phyloP scores from a whole-genome alignment of 2,888 invertebrate genomes.

The Lobophora halterata region DNA sequence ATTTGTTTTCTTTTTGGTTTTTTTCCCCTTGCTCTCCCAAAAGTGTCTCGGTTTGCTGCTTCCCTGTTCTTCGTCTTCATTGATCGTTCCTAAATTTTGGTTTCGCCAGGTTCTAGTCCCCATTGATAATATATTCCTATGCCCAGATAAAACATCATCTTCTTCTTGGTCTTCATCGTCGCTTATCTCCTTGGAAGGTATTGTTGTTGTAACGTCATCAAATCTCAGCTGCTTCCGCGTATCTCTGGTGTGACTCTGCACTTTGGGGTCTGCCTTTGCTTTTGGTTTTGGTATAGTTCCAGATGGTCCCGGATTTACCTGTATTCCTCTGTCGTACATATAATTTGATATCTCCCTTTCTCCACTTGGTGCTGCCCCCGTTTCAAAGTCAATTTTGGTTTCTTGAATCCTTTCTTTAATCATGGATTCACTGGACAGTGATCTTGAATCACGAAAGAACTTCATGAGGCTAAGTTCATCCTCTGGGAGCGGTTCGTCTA shows the following conservation, averaged over 20 bases:
- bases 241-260: neutral
- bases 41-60: conserved; percentile 45
- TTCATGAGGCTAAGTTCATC: conserved; percentile 53
- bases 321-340: conserved; percentile 25
- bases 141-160: conserved; percentile 4
- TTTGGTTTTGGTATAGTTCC: neutral
- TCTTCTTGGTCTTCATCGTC: conserved; percentile 23
- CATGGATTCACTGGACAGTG: conserved; percentile 27
- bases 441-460: conserved; percentile 42
- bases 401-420: conserved; percentile 6
- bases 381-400: conserved; percentile 5
- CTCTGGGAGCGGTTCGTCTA: conserved; percentile 21
- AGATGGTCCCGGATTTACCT: conserved; percentile 16
- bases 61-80: conserved; percentile 35
- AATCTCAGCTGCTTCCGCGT: conserved; percentile 52
- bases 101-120: conserved; percentile 20
- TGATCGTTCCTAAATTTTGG: conserved; percentile 26
- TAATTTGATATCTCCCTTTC: conserved; percentile 33
- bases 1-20: conserved; percentile 41
- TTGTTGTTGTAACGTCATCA: conserved; percentile 46
- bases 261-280: conserved; percentile 1
- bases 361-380: neutral
- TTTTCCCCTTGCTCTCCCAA: conserved; percentile 47
- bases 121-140: conserved; percentile 20
- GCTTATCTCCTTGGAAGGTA: conserved; percentile 33